A percentile compares a stretch with the other conserved stretches of the same genome.
Conservation (phyloP, 2,113 vertebrate species). For the Rissa tridactyla region DNA sequence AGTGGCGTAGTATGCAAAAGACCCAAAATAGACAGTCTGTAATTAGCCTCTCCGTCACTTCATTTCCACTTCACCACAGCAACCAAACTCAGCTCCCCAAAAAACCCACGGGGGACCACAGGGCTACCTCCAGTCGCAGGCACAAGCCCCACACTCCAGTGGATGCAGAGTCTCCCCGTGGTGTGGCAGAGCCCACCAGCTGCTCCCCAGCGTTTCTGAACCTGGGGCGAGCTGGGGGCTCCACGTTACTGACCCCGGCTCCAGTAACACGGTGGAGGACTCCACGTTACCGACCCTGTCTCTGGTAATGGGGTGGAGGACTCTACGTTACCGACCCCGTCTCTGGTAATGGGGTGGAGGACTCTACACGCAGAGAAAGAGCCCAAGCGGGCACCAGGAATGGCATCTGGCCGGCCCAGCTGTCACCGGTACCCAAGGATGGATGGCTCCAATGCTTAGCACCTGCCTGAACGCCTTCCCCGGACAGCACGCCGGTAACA, state of each 20-base stretch:
- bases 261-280: neutral
- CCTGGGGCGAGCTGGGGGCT: rapidly evolving
- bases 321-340: rapidly evolving
- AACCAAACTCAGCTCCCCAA: rapidly evolving
- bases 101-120: rapidly evolving
- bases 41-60: neutral
- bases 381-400: rapidly evolving
- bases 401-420: neutral
- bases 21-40: neutral
- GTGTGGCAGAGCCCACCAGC: rapidly evolving
- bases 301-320: rapidly evolving
- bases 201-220: neutral
- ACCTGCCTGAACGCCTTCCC: rapidly evolving
- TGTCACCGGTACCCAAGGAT: rapidly evolving
- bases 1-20: neutral
- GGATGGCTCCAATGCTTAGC: neutral
- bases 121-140: neutral
- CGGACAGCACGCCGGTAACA: rapidly evolving
- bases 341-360: rapidly evolving
- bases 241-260: rapidly evolving
- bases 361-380: rapidly evolving
- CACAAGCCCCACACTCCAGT: neutral
- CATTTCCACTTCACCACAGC: neutral
- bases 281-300: rapidly evolving
- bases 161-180: neutral